A percentile compares a stretch with the other conserved stretches of the same genome.
These are phyloP conservation scores for Apeira syringaria DNA, from an alignment of 2,888 invertebrate genomes.

Conservation along the genomic window DNA sequence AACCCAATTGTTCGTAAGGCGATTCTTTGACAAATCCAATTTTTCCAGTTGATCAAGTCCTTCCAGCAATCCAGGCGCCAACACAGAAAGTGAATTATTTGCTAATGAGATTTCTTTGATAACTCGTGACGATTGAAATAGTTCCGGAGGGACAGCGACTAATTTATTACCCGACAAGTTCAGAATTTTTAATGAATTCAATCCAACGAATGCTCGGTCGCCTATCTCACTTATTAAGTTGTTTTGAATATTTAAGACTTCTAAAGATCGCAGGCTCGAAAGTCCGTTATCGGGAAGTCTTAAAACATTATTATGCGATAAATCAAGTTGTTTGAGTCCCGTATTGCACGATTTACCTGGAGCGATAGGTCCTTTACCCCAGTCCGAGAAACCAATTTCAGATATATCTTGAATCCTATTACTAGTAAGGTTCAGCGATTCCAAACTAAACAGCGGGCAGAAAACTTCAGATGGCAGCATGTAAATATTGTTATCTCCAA, in stretches of 20 bases:
- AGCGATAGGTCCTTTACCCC: slow-evolving; percentile 86
- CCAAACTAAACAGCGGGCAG: slow-evolving; percentile 88
- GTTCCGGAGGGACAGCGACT: slow-evolving; percentile 90
- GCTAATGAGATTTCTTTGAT: slow-evolving; percentile 89
- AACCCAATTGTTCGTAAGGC: slow-evolving; percentile 89
- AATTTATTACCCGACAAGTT: slow-evolving; percentile 92
- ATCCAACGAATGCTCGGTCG: slow-evolving; percentile 89
- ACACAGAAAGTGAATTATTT: slow-evolving; percentile 90
- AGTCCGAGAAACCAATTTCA: slow-evolving; percentile 90
- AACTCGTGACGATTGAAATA: slow-evolving; percentile 89
- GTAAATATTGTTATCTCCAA: slow-evolving; percentile 91
- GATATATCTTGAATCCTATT: slow-evolving; percentile 91
- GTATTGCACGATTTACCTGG: slow-evolving; percentile 89
- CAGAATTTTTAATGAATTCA: slow-evolving; percentile 87
- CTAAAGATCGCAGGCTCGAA: slow-evolving; percentile 87
- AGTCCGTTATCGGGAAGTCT: slow-evolving; percentile 88
- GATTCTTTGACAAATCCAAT: slow-evolving; percentile 89
- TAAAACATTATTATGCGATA: slow-evolving; percentile 89
- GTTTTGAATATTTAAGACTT: slow-evolving; percentile 88
- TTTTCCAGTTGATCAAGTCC: slow-evolving; percentile 88
- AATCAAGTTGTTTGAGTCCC: slow-evolving; percentile 87
- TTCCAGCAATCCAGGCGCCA: slow-evolving; percentile 90
- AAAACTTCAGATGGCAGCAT: slow-evolving; percentile 88
- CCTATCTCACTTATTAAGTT: slow-evolving; percentile 90
- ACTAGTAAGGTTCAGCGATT: slow-evolving; percentile 88